Percentiles rank a stretch among this genome's conserved stretches.
Conservation (phyloP, 2,888 invertebrate species). For the Operophtera brumata region DNA sequence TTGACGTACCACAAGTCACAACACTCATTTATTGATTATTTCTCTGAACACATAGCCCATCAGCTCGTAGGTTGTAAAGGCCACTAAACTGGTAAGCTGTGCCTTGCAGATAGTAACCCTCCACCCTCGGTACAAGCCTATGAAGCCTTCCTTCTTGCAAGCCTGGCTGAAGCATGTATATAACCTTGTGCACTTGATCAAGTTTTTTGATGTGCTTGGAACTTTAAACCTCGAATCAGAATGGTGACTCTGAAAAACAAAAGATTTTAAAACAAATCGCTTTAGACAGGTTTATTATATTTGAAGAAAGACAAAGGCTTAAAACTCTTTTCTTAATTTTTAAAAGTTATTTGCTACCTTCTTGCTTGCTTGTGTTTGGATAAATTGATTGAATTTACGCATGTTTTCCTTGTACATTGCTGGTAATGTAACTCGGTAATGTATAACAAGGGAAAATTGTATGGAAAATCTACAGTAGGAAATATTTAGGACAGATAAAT, state of each 20-base stretch:
- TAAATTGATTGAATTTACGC: too few relatives aligned
- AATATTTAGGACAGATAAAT: too few relatives aligned
- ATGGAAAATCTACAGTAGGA: too few relatives aligned
- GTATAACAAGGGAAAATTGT: too few relatives aligned
- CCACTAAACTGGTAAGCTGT: slow-evolving; percentile 56
- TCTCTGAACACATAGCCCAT: slow-evolving; percentile 53
- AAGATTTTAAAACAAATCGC: background rate
- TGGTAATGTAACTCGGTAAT: too few relatives aligned
- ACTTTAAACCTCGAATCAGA: slow-evolving; percentile 38
- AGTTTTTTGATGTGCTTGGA: slow-evolving; percentile 46
- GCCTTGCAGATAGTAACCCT: slow-evolving; percentile 61
- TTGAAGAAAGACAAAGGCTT: too few relatives aligned
- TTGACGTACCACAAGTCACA: too few relatives aligned
- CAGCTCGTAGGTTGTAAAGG: slow-evolving; percentile 64
- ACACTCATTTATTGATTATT: slow-evolving; percentile 2
- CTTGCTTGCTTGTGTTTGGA: too few relatives aligned
- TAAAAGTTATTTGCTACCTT: too few relatives aligned
- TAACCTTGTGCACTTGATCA: slow-evolving; percentile 50
- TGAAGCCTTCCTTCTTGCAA: slow-evolving; percentile 48
- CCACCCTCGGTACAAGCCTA: slow-evolving; percentile 61
- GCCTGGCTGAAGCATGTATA: slow-evolving; percentile 47
- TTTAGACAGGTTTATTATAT: too few relatives aligned
- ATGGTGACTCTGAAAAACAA: slow-evolving; percentile 55
- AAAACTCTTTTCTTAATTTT: too few relatives aligned
- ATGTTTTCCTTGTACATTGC: too few relatives aligned